These are phyloP conservation scores for Taenaris catops DNA, from an alignment of 2,888 invertebrate species.

Conservation along the genomic window DNA sequence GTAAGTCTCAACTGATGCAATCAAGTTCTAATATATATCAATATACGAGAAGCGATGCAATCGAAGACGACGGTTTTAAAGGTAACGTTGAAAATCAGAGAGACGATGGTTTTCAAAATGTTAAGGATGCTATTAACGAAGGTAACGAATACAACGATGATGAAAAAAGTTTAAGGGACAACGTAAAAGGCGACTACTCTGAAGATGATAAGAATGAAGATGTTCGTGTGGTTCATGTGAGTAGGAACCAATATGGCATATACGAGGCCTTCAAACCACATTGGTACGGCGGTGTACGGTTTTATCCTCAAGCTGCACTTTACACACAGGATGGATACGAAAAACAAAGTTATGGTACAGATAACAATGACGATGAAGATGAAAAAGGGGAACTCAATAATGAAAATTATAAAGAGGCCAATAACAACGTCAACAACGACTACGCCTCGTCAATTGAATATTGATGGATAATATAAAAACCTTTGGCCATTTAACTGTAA, in stretches of 20 bases:
- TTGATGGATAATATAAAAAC: constrained; percentile 22
- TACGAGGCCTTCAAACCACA: constrained; percentile 39
- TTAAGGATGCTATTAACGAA: constrained; percentile 21
- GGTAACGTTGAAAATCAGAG: constrained; percentile 21
- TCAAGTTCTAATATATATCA: constrained; percentile 47
- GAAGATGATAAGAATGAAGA: constrained; percentile 20
- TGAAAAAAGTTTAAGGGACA: constrained; percentile 1
- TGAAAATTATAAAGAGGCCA: constrained; percentile 41
- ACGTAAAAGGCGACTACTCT: constrained; percentile 10
- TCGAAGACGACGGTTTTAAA: constrained; percentile 20
- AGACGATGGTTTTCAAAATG: constrained; percentile 28
- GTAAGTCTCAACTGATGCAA: constrained; percentile 39
- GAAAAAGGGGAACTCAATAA: constrained; percentile 29
- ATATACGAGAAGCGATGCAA: constrained; percentile 33
- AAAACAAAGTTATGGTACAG: constrained; percentile 21
- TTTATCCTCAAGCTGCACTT: constrained; percentile 38
- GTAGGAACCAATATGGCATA: constrained; percentile 33
- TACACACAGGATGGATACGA: constrained; percentile 36
- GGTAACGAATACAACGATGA: constrained; percentile 26
- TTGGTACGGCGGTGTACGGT: constrained; percentile 36
- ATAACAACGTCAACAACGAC: constrained; percentile 23
- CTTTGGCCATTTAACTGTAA: too few species aligned
- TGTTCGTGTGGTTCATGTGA: constrained; percentile 28
- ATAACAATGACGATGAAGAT: constrained; percentile 13
- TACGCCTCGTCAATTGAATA: constrained; percentile 50